Conservation (phyloP, 2,888 invertebrate species). For the Biston betularia region DNA sequence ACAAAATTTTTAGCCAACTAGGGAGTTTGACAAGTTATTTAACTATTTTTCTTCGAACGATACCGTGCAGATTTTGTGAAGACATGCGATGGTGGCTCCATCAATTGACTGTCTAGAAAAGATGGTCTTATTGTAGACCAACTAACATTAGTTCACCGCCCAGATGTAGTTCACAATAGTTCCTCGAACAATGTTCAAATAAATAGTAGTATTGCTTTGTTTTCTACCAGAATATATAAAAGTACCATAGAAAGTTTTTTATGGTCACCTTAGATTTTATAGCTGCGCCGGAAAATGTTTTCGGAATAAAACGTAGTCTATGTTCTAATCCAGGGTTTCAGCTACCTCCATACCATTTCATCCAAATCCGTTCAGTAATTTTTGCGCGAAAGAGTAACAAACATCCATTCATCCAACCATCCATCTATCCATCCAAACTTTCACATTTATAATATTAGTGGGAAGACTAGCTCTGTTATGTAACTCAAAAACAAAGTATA, state of each 20-base stretch:
- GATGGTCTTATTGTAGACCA: not conserved
- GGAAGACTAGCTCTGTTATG: not conserved
- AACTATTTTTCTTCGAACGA: not conserved
- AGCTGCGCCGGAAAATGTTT: no score
- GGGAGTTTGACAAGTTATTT: not conserved
- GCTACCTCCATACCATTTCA: no score
- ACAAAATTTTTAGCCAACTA: not conserved
- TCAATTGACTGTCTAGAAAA: not conserved
- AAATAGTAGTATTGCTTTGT: slow-evolving; percentile 31
- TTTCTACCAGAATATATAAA: slow-evolving; percentile 11
- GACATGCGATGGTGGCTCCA: not conserved
- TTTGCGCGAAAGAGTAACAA: no score
- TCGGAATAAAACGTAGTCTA: no score
- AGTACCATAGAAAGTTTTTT: slow-evolving; percentile 10
- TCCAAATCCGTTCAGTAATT: no score
- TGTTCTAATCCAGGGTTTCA: no score
- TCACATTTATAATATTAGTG: no score
- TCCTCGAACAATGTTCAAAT: slow-evolving; percentile 30
- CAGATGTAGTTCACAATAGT: slow-evolving; percentile 30
- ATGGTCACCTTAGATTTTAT: not conserved
- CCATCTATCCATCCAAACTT: no score
- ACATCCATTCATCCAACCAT: no score
- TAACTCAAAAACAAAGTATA: slow-evolving; percentile 3
- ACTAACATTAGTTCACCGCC: slow-evolving; percentile 15
- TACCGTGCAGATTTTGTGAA: not conserved